Evolutionary conservation across 2,888 invertebrate genomes (phyloP), one percentile per base, ranked within the genome.

Genomic region (Melanchra persicariae): DNA sequence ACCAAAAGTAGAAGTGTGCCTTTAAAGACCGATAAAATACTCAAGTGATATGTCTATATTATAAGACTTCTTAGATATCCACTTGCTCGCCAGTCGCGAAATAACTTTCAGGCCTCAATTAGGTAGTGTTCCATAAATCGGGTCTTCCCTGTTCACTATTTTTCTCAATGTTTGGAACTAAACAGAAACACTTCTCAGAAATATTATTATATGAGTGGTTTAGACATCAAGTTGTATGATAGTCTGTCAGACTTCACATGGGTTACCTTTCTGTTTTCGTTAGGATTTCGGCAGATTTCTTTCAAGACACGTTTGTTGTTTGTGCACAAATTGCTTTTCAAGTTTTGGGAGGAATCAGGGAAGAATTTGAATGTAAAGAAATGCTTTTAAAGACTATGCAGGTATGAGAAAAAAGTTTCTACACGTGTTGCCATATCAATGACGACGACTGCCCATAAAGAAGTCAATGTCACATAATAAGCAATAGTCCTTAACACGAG

Each of bases 1-100:
- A 54, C 79, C 74, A 68, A 79, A 74, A 61, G 37, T 62, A 54
- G 66, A 57, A 40, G 43, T 30, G 26, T 45, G n/a, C n/a, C 40
- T 30, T 26, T 54, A 45, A 55, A 59, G 30, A 59, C n/a, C 24
- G 34, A 75, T 54, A 60, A 64, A 54, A 30, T 63, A 65, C 9
- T 26, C 58, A 30, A 30, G 15, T 51, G 12, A 19, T 30, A 69
- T 45, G 47, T 57, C 10, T 8, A 26, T 65, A 37, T n/a, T 26
- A 22, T 40, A 22, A 49, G 3, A 24, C n/a, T 19, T 12, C 8
- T 22, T 43, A 15, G 1, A 24, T 43, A 40, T 9, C 6, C 22
- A 30, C 26, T n/a, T 51, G 22, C 5, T 12, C 15, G 15, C 7
- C 12, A 51, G 22, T 15, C 5, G 2, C 5, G 2, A 47, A 49